phyloP scores from a whole-genome alignment of 2,113 vertebrate genomes.

The Podarcis muralis region DNA sequence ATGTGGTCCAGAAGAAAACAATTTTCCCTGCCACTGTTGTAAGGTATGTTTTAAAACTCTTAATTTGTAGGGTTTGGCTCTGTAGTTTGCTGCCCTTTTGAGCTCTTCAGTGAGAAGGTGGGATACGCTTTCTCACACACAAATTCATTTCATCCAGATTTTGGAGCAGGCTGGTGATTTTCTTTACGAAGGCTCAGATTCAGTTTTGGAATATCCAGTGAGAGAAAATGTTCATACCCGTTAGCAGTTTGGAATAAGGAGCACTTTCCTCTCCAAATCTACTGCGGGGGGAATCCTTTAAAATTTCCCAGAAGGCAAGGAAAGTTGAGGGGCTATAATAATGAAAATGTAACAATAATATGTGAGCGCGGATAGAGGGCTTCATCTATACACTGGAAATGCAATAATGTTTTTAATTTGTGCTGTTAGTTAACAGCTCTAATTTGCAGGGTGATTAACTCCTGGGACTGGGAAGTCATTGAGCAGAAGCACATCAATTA shows the following conservation, averaged over 20 bases:
- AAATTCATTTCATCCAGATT: not conserved
- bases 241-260: not conserved
- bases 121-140: too few species aligned
- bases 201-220: not conserved
- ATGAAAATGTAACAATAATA: conserved; percentile 9
- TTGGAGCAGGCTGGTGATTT: not conserved
- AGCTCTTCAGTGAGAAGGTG: too few species aligned
- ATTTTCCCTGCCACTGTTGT: too few species aligned
- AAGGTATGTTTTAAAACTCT: too few species aligned
- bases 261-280: not conserved
- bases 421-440: conserved; percentile 24
- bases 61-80: too few species aligned
- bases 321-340: not conserved
- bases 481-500: conserved; percentile 17
- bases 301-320: not conserved
- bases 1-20: too few species aligned
- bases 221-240: not conserved
- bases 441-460: conserved; percentile 41
- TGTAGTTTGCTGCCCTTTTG: too few species aligned
- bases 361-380: not conserved
- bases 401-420: conserved; percentile 20
- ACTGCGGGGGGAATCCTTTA: not conserved
- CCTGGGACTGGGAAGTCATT: conserved; percentile 4
- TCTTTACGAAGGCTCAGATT: not conserved
- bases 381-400: conserved; percentile 6